Evolutionary conservation across 2,797 vertebrate genomes (phyloP).

Genomic region (Ammospiza maritima): DNA sequence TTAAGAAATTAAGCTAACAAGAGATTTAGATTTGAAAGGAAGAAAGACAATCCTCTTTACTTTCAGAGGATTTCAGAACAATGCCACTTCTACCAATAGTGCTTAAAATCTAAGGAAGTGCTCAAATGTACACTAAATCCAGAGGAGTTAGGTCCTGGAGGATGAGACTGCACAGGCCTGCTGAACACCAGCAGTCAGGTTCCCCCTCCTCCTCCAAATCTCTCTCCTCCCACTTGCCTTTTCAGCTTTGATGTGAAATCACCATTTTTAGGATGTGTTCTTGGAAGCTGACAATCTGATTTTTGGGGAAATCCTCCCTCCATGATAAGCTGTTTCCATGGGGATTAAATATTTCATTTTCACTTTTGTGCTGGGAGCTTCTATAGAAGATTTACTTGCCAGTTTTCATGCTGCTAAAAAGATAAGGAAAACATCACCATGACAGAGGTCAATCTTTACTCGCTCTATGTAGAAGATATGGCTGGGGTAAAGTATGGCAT

Average conservation of each 20-base stretch:
- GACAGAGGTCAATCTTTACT: background rate
- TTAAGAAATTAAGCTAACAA: constrained; percentile 46
- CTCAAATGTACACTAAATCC: background rate
- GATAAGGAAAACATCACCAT: background rate
- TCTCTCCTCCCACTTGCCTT: background rate
- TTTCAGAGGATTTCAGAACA: too few relatives aligned
- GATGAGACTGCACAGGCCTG: background rate
- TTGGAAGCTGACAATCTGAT: constrained; percentile 13
- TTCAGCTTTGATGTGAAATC: constrained; percentile 28
- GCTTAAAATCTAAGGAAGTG: constrained; percentile 1
- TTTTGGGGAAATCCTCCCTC: background rate
- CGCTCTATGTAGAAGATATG: background rate
- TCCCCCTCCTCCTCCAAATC: background rate
- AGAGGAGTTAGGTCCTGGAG: background rate
- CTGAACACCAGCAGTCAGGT: background rate
- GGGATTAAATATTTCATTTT: constrained; percentile 37
- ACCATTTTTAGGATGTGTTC: background rate
- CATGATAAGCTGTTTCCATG: constrained; percentile 22
- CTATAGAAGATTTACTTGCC: background rate
- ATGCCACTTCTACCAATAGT: background rate
- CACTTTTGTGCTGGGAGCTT: background rate
- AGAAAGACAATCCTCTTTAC: background rate
- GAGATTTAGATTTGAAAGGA: constrained; percentile 49
- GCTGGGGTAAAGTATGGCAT: background rate
- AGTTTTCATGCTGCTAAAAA: background rate